phyloP scores from a whole-genome alignment of 2,888 invertebrate genomes.

The Acrocyrtus sp. region DNA sequence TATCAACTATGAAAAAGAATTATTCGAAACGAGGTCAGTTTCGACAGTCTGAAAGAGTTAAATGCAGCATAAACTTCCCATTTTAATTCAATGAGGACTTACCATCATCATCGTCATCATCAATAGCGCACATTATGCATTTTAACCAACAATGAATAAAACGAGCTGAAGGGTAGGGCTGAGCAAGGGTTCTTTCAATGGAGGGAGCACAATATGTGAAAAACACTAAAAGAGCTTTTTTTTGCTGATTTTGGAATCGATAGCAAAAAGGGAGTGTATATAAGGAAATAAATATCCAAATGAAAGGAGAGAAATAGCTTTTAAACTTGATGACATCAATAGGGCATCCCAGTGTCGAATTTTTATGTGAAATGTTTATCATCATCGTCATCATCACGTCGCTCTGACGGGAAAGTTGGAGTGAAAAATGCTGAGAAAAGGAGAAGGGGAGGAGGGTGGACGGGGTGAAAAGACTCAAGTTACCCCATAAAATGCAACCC shows the following conservation, averaged over 20 bases:
- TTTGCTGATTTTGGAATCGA: slow-evolving; percentile 14
- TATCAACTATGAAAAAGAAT: slow-evolving; percentile 18
- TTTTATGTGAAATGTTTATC: slow-evolving; percentile 7
- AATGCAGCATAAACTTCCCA: slow-evolving; percentile 49
- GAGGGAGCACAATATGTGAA: too few relatives aligned
- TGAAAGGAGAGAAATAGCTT: slow-evolving; percentile 1
- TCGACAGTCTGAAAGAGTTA: slow-evolving; percentile 38
- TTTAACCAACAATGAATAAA: too few relatives aligned
- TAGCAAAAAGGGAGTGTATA: slow-evolving; percentile 5
- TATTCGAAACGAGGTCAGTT: slow-evolving; percentile 43
- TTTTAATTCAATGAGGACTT: slow-evolving; percentile 38
- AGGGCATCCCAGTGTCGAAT: slow-evolving; percentile 7
- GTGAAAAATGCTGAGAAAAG: neutral
- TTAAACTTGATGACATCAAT: slow-evolving; percentile 11
- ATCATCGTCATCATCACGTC: neutral
- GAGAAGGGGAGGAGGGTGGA: neutral
- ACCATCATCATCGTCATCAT: too few relatives aligned
- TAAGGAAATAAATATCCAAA: neutral
- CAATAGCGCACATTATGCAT: too few relatives aligned
- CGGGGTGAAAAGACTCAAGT: neutral
- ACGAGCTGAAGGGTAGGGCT: too few relatives aligned
- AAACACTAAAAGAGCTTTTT: slow-evolving; percentile 4
- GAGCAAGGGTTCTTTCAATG: too few relatives aligned
- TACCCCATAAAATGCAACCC: slow-evolving; percentile 17
- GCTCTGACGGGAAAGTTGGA: neutral